These are phyloP conservation scores for Epinotia nisella DNA, from an alignment of 2,888 invertebrate species.

Conservation along the genomic window DNA sequence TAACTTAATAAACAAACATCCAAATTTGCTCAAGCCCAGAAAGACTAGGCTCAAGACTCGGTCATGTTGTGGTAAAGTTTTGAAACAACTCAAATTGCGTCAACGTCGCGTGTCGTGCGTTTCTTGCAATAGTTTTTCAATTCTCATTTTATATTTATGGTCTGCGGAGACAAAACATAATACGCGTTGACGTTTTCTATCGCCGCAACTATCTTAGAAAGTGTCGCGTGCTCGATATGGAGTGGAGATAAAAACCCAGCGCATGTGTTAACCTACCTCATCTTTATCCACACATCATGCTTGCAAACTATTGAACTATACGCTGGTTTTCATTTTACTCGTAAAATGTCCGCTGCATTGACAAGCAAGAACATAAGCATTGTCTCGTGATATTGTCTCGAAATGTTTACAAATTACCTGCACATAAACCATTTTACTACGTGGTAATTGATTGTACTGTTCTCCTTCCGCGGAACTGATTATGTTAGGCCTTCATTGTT, in stretches of 20 bases:
- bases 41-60: background rate
- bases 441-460: slow-evolving; percentile 60
- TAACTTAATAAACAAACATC: too few relatives aligned
- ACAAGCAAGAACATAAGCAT: background rate
- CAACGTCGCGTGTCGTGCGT: slow-evolving; percentile 23
- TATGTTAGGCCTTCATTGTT: slow-evolving; percentile 75
- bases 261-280: slow-evolving; percentile 31
- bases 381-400: slow-evolving; percentile 1
- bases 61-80: slow-evolving; percentile 27
- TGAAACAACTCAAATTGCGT: slow-evolving; percentile 30
- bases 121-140: slow-evolving; percentile 19
- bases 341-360: background rate
- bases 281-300: slow-evolving; percentile 27
- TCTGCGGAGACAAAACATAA: slow-evolving; percentile 46
- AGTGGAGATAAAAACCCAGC: slow-evolving; percentile 40
- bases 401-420: background rate
- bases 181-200: slow-evolving; percentile 49
- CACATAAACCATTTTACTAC: slow-evolving; percentile 20
- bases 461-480: slow-evolving; percentile 73
- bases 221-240: slow-evolving; percentile 47
- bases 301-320: slow-evolving; percentile 2
- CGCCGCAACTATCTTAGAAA: slow-evolving; percentile 51
- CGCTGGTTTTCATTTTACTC: background rate
- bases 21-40: background rate
- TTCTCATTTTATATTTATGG: slow-evolving; percentile 21